Percentiles rank a stretch among this genome's conserved stretches.
Evolutionary conservation across 2,888 invertebrate genomes (phyloP).

Genomic region (Aromia moschata): DNA sequence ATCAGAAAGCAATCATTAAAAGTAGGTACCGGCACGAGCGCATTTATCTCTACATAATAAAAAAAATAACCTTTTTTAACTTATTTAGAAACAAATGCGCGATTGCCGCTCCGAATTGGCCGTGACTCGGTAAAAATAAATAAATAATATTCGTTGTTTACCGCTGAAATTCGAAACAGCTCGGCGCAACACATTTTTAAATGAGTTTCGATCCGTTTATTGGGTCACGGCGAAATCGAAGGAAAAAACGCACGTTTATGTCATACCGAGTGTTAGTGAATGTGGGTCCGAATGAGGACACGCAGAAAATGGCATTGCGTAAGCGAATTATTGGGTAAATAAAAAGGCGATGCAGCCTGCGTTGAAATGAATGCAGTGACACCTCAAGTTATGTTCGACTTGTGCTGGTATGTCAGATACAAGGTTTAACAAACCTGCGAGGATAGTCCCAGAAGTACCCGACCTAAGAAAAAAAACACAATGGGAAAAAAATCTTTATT

Average conservation of each 20-base stretch:
- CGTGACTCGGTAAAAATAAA: constrained; percentile 1
- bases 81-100: neutral
- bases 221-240: neutral
- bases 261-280: neutral
- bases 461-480: no score
- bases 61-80: neutral
- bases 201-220: neutral
- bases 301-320: no score
- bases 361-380: no score
- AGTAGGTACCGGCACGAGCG: neutral
- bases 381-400: no score
- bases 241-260: neutral
- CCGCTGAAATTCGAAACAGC: neutral
- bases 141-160: constrained; percentile 2
- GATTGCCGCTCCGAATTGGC: neutral
- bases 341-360: no score
- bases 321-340: no score
- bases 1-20: neutral
- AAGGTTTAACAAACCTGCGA: no score
- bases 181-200: neutral
- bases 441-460: no score
- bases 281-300: neutral
- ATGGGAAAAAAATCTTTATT: no score
- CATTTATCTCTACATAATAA: neutral
- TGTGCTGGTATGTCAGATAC: no score